These are phyloP conservation scores for Intellagama lesueurii DNA, from an alignment of 2,797 vertebrate species.

Conservation along the genomic window DNA sequence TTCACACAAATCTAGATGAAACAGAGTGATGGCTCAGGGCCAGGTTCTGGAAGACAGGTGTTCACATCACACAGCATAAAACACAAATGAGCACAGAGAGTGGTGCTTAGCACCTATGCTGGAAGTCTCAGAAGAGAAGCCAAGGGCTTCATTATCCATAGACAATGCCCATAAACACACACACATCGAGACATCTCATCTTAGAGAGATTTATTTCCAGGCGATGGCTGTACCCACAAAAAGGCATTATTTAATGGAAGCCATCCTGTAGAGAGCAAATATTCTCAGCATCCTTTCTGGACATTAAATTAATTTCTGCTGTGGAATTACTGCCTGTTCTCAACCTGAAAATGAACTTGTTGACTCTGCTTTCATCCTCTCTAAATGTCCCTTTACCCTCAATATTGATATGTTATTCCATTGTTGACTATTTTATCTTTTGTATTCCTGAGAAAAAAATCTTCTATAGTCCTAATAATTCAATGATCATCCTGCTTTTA, in stretches of 20 bases:
- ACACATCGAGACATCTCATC: neutral
- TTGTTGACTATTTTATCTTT: neutral
- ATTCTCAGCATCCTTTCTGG: neutral
- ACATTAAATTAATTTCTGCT: slow-evolving; percentile 16
- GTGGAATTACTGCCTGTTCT: neutral
- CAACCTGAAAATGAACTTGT: neutral
- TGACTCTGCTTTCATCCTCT: neutral
- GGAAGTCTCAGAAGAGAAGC: slow-evolving; percentile 76
- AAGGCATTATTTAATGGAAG: neutral
- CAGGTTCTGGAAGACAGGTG: slow-evolving; percentile 64
- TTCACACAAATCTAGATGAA: slow-evolving; percentile 43
- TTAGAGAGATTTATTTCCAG: slow-evolving; percentile 43
- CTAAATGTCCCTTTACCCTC: neutral
- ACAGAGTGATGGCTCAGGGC: slow-evolving; percentile 44
- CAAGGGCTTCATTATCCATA: slow-evolving; percentile 76
- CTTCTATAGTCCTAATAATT: neutral
- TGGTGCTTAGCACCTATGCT: slow-evolving; percentile 64
- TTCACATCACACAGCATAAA: slow-evolving; percentile 63
- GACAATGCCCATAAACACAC: neutral
- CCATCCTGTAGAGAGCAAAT: slow-evolving; percentile 27
- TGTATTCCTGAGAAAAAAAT: neutral
- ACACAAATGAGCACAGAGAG: slow-evolving; percentile 43
- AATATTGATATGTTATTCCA: neutral
- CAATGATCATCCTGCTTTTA: slow-evolving; percentile 21
- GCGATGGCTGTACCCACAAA: slow-evolving; percentile 22